A percentile compares a stretch with the other conserved stretches of the same genome.
phyloP scores from a whole-genome alignment of 2,888 invertebrate genomes.

The Drymonia ruficornis region DNA sequence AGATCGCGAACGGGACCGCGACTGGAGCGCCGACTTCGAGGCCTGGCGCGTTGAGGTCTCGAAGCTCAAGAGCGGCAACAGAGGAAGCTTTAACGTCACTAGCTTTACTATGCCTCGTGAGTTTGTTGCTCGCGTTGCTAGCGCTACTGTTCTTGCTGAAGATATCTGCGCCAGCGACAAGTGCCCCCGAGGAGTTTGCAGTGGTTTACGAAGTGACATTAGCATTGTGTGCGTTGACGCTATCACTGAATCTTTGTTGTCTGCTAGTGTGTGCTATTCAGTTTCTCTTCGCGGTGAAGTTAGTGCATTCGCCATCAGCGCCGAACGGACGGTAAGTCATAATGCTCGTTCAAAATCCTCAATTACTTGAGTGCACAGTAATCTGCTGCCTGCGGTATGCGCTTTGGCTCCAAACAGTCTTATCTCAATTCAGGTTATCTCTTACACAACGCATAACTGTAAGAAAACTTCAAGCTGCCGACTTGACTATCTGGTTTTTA shows the following conservation, averaged over 20 bases:
- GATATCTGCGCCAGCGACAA: slow-evolving; percentile 89
- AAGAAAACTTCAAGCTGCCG: slow-evolving; percentile 58
- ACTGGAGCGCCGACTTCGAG: slow-evolving; percentile 76
- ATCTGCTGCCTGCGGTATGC: slow-evolving; percentile 11
- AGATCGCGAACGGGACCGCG: slow-evolving; percentile 83
- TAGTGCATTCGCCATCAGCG: slow-evolving; percentile 93
- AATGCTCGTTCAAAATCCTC: slow-evolving; percentile 12
- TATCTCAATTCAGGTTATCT: slow-evolving; percentile 71
- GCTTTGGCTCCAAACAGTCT: slow-evolving; percentile 58
- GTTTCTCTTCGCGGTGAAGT: slow-evolving; percentile 96
- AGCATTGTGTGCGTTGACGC: slow-evolving; percentile 94
- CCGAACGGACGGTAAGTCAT: slow-evolving; percentile 87
- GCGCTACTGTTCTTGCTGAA: slow-evolving; percentile 94
- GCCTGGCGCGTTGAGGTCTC: slow-evolving; percentile 60
- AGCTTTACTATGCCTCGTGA: slow-evolving; percentile 93
- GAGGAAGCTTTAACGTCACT: slow-evolving; percentile 93
- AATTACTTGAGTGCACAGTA: background rate
- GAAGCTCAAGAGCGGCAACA: slow-evolving; percentile 70
- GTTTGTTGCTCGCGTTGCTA: slow-evolving; percentile 91
- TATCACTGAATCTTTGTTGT: slow-evolving; percentile 95
- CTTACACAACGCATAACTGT: slow-evolving; percentile 72
- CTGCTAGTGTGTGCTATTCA: slow-evolving; percentile 97
- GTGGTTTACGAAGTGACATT: slow-evolving; percentile 96
- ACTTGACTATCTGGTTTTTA: slow-evolving; percentile 50
- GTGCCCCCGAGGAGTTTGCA: slow-evolving; percentile 91